Conservation (phyloP, 2,888 invertebrate genomes). For the Nemurella pictetii region DNA sequence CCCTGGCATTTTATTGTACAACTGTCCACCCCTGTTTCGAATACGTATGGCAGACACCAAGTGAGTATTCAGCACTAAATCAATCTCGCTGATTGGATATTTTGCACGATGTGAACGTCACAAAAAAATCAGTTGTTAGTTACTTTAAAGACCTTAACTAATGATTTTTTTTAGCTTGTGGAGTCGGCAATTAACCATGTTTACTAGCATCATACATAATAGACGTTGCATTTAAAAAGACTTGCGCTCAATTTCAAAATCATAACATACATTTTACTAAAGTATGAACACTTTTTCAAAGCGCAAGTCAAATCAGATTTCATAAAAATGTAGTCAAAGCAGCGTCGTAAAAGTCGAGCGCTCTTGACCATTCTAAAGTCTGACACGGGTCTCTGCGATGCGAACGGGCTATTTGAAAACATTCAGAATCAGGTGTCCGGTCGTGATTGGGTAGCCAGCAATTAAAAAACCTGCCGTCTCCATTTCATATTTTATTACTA, state of each 20-base stretch:
- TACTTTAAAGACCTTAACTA: not conserved
- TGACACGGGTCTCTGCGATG: not conserved
- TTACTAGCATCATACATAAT: too few relatives aligned
- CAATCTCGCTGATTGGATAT: not conserved
- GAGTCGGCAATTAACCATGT: not conserved
- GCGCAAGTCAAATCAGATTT: not conserved
- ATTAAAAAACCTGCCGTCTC: slow-evolving; percentile 33
- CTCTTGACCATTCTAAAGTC: not conserved
- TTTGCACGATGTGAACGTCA: not conserved
- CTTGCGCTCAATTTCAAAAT: too few relatives aligned
- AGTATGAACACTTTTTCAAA: not conserved
- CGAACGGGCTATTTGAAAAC: not conserved
- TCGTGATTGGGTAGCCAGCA: slow-evolving; percentile 26
- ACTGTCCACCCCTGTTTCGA: not conserved
- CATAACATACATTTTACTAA: not conserved
- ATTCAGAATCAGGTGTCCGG: slow-evolving; percentile 23
- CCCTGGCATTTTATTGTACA: too few relatives aligned
- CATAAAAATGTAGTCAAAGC: not conserved
- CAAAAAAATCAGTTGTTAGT: not conserved
- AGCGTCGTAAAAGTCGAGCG: not conserved
- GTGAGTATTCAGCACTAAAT: not conserved
- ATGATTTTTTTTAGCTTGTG: not conserved
- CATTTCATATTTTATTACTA: slow-evolving; percentile 31
- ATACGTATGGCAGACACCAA: not conserved
- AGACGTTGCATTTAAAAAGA: not conserved